These are phyloP conservation scores for Toxostoma redivivum DNA, from an alignment of 2,113 vertebrate species.

Conservation along the genomic window DNA sequence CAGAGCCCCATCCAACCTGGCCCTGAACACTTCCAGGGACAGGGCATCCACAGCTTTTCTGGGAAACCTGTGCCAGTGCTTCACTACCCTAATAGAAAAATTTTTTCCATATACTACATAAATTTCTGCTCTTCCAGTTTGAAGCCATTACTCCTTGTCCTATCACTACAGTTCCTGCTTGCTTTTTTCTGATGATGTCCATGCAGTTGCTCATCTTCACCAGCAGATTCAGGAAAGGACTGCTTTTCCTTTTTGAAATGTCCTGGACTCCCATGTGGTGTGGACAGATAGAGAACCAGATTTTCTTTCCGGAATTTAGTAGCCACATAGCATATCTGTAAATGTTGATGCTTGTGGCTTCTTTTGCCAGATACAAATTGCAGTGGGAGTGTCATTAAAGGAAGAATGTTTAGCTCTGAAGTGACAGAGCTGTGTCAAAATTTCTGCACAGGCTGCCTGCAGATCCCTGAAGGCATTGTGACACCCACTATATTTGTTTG, in stretches of 20 bases:
- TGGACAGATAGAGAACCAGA: background rate
- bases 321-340: background rate
- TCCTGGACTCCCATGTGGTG: background rate
- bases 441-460: background rate
- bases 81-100: background rate
- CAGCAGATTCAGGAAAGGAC: background rate
- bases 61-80: background rate
- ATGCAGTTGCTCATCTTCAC: background rate
- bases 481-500: background rate
- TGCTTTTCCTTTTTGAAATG: background rate
- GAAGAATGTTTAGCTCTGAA: background rate
- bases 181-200: background rate
- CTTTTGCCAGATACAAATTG: background rate
- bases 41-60: background rate
- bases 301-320: background rate
- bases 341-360: background rate
- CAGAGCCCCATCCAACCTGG: background rate
- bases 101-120: background rate
- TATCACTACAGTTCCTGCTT: background rate
- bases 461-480: background rate
- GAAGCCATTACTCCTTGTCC: background rate
- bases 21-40: background rate
- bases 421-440: background rate
- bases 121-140: background rate
- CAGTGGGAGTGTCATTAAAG: background rate